Evolutionary conservation across 1,140 invertebrate species (phyloP).

Genomic region (Drosophila sulfurigaster): DNA sequence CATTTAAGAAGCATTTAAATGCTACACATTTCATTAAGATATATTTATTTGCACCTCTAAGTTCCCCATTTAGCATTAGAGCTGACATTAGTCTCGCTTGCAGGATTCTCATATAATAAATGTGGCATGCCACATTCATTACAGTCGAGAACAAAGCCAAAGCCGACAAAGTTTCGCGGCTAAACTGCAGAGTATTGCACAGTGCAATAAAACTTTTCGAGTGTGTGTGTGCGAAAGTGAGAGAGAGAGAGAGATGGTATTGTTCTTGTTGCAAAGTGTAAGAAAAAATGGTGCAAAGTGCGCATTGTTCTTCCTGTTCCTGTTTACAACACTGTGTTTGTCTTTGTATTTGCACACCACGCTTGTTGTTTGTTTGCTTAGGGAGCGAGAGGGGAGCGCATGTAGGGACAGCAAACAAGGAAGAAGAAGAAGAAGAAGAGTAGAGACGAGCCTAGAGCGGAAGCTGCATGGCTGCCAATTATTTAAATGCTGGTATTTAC

Average conservation of each 20-base stretch:
- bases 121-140: conserved; percentile 25
- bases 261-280: conserved; percentile 41
- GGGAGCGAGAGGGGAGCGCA: conserved; percentile 13
- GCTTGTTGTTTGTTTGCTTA: conserved; percentile 68
- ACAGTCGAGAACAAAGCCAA: conserved; percentile 23
- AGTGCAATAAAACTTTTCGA: conserved; percentile 46
- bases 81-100: too few relatives aligned
- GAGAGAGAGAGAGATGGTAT: neutral
- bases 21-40: too few relatives aligned
- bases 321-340: conserved; percentile 61
- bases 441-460: conserved; percentile 49
- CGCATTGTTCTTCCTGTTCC: conserved; percentile 57
- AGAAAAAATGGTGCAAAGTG: conserved; percentile 61
- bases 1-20: too few relatives aligned
- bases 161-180: conserved; percentile 18
- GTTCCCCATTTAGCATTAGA: too few relatives aligned
- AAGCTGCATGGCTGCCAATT: conserved; percentile 77
- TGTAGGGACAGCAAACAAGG: neutral
- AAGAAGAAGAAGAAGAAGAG: neutral
- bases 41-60: neutral
- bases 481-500: conserved; percentile 83
- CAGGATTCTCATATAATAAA: conserved; percentile 25
- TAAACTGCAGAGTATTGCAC: conserved; percentile 27
- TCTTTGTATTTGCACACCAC: conserved; percentile 63
- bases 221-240: conserved; percentile 1